These are phyloP conservation scores for Cheilosia impressa DNA, from an alignment of 2,888 invertebrate species.

Conservation along the genomic window DNA sequence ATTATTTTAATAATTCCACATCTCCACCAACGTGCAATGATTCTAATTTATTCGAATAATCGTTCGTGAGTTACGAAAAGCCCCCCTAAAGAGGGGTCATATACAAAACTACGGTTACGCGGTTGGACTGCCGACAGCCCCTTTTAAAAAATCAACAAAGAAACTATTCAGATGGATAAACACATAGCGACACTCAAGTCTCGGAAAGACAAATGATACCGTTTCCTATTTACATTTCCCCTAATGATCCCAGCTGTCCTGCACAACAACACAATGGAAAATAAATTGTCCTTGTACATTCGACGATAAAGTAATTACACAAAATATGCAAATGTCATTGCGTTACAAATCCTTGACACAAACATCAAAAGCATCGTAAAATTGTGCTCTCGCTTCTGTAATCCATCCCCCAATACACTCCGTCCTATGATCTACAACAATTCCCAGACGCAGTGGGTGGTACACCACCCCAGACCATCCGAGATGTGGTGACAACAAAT, in stretches of 20 bases:
- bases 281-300: constrained; percentile 41
- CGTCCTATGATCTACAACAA: constrained; percentile 30
- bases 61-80: too few relatives aligned
- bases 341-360: constrained; percentile 50
- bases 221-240: constrained; percentile 26
- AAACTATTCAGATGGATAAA: too few relatives aligned
- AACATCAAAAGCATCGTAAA: constrained; percentile 58
- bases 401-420: background rate
- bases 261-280: constrained; percentile 15
- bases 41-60: too few relatives aligned
- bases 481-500: constrained; percentile 61
- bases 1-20: too few relatives aligned
- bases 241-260: constrained; percentile 42
- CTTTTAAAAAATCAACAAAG: too few relatives aligned
- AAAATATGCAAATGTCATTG: constrained; percentile 65
- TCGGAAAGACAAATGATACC: constrained; percentile 1
- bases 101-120: too few relatives aligned
- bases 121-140: too few relatives aligned
- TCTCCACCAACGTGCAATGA: too few relatives aligned
- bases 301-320: constrained; percentile 68
- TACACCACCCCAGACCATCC: background rate
- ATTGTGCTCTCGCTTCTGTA: constrained; percentile 9
- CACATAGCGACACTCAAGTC: background rate
- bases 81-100: too few relatives aligned
- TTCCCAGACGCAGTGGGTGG: constrained; percentile 30